Evolutionary conservation across 2,797 vertebrate species (phyloP), one percentile per base, ranked within the genome.

Genomic region (Sylvia borin): DNA sequence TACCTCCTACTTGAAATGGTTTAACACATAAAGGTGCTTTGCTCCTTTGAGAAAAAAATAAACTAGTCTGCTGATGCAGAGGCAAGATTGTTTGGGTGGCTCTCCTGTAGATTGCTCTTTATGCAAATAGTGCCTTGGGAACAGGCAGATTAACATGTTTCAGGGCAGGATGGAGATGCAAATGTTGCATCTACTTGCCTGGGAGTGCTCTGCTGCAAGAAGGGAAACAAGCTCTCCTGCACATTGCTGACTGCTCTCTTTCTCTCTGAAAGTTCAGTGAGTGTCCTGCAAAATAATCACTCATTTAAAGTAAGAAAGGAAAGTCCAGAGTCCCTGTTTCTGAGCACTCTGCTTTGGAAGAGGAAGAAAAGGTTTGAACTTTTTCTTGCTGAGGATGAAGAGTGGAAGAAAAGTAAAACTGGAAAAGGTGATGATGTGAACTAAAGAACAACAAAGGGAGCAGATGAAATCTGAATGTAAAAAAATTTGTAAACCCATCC

Each of bases 71-170:
- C 77, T 85, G 83, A 92, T 87, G 93, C 76, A 85, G 64, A 89
- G 47, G 74, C 27, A 48, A 85, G 88, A 85, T 53, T 77, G 53
- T 92, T 95, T 92, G 68, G 74, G 83, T 74, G 82, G 57, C 53
- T 92, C 61, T 89, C 60, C 73, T 86, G 32, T 31, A 74, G 76
- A 34, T 87, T 91, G 45, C 66, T 96, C 72, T 81, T 85, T 93
- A 95, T 96, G 95, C 76, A 96, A 96, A 95, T 94, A 17, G 51
- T 73, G 78, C 94, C 81, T 75, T 95, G 94, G 91, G 96, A 96
- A 96, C 2, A 0, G 68, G 77, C 55, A 92, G 93, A 96, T 95
- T 74, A 93, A 92, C 81, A 40, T 36, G 65, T 92, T 95, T 77
- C 83, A 83, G 86, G 71, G 80, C 3, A 15, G 95, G 78, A 92